phyloP scores from a whole-genome alignment of 2,797 vertebrate species.

The Linurgus olivaceus region DNA sequence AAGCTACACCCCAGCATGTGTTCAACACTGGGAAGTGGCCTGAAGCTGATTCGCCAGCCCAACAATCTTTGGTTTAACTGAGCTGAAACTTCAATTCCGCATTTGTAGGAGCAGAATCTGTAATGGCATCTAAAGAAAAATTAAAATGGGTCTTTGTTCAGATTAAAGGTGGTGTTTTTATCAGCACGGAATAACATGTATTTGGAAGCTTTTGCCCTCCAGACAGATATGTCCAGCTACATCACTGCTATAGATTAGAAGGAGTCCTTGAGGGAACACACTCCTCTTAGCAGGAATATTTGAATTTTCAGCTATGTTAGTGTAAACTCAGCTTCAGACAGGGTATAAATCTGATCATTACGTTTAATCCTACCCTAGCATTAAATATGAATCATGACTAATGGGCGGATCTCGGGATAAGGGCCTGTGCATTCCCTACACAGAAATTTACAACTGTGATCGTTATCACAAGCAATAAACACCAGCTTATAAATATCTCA shows the following conservation, averaged over 20 bases:
- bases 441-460: background rate
- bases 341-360: background rate
- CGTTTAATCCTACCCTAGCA: background rate
- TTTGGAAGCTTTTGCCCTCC: background rate
- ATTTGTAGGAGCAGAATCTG: background rate
- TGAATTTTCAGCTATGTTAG: background rate
- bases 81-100: background rate
- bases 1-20: background rate
- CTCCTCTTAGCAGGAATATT: background rate
- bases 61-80: background rate
- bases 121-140: background rate
- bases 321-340: background rate
- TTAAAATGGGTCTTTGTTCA: background rate
- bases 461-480: background rate
- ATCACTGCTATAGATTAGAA: background rate
- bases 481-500: background rate
- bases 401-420: background rate
- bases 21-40: background rate
- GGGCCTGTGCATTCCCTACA: background rate
- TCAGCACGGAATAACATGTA: background rate
- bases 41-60: background rate
- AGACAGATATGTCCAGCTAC: background rate
- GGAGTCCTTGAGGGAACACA: background rate
- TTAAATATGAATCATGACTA: background rate
- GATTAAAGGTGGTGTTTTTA: background rate